phyloP scores from a whole-genome alignment of 2,113 vertebrate species.

The Scomber colias region DNA sequence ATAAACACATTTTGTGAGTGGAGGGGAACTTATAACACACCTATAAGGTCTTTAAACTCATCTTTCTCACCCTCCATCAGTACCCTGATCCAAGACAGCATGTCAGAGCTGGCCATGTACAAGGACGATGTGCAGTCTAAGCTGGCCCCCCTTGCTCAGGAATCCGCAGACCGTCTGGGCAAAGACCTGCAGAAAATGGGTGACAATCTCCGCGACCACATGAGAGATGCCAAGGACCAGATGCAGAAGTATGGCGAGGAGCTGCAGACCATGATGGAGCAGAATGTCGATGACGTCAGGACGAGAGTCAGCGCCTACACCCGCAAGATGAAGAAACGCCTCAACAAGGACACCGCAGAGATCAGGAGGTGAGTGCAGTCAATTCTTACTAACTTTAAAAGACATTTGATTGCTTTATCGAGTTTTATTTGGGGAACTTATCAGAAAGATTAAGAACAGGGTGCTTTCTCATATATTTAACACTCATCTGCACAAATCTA shows the following conservation, averaged over 20 bases:
- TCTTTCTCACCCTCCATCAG: constrained; percentile 47
- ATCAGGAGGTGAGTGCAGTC: constrained; percentile 77
- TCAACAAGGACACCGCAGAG: constrained; percentile 82
- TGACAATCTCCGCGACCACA: constrained; percentile 67
- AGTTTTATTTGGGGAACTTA: neutral
- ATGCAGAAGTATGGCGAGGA: constrained; percentile 78
- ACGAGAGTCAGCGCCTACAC: constrained; percentile 67
- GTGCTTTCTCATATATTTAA: neutral
- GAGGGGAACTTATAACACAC: neutral
- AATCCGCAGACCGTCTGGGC: constrained; percentile 51
- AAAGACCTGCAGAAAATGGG: constrained; percentile 73
- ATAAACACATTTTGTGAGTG: neutral
- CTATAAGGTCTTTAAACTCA: neutral
- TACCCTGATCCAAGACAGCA: constrained; percentile 82
- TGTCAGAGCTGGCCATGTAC: constrained; percentile 80
- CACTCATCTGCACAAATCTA: too few relatives aligned
- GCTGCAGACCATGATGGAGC: constrained; percentile 79
- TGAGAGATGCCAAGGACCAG: constrained; percentile 71
- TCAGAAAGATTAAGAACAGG: neutral
- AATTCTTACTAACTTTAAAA: neutral
- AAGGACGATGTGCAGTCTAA: constrained; percentile 73
- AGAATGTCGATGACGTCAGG: constrained; percentile 77
- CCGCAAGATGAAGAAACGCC: constrained; percentile 86
- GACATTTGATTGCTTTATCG: neutral
- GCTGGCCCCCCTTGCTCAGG: constrained; percentile 76